Evolutionary conservation across 2,888 invertebrate genomes (phyloP), one percentile per base, ranked within the genome.

Genomic region (Ichneumon xanthorius): DNA sequence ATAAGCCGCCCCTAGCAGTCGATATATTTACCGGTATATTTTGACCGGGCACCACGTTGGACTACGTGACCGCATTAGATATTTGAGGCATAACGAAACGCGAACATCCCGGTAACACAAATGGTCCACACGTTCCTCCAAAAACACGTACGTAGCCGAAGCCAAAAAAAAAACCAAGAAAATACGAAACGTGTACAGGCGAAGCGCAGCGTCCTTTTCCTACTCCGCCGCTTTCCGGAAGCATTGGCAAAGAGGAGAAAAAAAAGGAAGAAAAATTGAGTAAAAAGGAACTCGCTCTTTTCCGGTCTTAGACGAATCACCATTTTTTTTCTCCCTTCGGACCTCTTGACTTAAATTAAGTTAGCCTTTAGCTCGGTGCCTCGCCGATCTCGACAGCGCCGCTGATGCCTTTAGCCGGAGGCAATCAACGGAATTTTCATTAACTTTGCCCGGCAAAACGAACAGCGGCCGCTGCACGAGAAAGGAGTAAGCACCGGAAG

Each of bases 351-450:
- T 58, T 26, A 11, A 58, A 58, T 26, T 9, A 22, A 58, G 58
- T 58, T 58, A 58, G 58, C 58, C 22, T 11, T 26, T 11, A 26
- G 19, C 58, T 58, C 14, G 26, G 9, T 55, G 22, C 55, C 55
- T 11, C 19, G 22, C 14, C 4, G 58, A 4, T 22, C 22, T 4
- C 58, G 58, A 22, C 58, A 1, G 58, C 26, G 9, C 26, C 11
- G 11, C 7, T 1, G 26, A 58, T 14, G 19, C 26, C 11, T 55
- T 55, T 9, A 22, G 58, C 26, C 11, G 3, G 14, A 26, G 58
- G 58, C 58, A 58, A 58, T 58, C 26, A 58, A 58, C 58, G 58
- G 58, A 45, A 58, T 58, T 58, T 58, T 26, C 58, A 58, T 58
- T 58, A 26, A 58, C 26, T 58, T 4, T 4, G 14, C 4, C 14